Percentiles rank a stretch among this genome's conserved stretches.
phyloP scores from a whole-genome alignment of 2,797 vertebrate genomes.

The Semotilus atromaculatus region DNA sequence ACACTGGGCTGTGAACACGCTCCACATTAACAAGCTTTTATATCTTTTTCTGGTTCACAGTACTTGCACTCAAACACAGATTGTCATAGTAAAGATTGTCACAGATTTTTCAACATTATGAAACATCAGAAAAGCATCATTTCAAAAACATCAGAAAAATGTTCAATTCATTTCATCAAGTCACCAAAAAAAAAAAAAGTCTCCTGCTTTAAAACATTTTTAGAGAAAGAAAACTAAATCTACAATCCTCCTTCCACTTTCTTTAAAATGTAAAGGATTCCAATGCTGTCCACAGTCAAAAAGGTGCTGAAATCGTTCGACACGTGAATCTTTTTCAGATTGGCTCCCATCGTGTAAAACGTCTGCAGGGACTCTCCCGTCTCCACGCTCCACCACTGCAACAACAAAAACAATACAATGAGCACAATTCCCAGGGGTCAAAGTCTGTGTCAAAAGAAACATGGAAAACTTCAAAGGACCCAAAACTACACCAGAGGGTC shows the following conservation, averaged over 20 bases:
- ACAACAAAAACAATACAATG: background rate
- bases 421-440: background rate
- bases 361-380: conserved; percentile 89
- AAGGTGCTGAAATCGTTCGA: conserved; percentile 89
- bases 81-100: conserved; percentile 42
- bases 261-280: conserved; percentile 92
- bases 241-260: conserved; percentile 73
- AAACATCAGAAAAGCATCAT: background rate
- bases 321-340: conserved; percentile 88
- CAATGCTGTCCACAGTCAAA: conserved; percentile 93
- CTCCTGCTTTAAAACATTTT: too few species aligned
- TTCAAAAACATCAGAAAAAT: too few species aligned
- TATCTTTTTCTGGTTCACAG: background rate
- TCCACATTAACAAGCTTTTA: background rate
- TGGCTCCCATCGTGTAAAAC: conserved; percentile 90
- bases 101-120: background rate
- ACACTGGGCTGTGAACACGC: background rate
- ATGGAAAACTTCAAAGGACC: background rate
- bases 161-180: too few species aligned
- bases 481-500: background rate
- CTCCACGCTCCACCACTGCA: conserved; percentile 85
- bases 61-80: conserved; percentile 10
- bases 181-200: too few species aligned
- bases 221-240: too few species aligned
- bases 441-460: too few species aligned